Percentiles rank a stretch among this genome's conserved stretches.
These are phyloP conservation scores for Choloepus didactylus DNA, from an alignment of 2,797 vertebrate genomes.

Conservation along the genomic window DNA sequence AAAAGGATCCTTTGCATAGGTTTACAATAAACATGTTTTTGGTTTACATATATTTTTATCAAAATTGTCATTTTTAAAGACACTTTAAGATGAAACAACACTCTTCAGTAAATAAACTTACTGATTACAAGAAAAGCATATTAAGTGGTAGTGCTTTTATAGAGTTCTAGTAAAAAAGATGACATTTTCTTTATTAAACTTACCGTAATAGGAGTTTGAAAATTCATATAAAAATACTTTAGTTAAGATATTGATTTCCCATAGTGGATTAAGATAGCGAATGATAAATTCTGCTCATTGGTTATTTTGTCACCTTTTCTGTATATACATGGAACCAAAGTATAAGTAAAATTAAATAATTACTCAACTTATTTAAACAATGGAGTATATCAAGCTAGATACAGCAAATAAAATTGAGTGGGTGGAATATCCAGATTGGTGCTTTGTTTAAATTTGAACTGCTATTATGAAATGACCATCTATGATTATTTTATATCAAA, in stretches of 20 bases:
- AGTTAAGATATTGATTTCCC: not conserved
- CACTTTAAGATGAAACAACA: not conserved
- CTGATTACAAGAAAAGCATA: not conserved
- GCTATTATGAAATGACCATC: not conserved
- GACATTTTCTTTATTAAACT: not conserved
- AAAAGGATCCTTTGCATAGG: not conserved
- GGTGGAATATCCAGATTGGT: not conserved
- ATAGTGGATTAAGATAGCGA: not conserved
- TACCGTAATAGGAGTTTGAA: not conserved
- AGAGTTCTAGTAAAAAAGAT: not conserved
- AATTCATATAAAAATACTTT: not conserved
- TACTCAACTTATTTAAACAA: not conserved
- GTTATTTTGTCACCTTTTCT: not conserved
- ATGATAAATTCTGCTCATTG: not conserved
- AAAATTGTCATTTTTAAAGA: conserved; percentile 2
- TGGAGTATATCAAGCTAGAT: not conserved
- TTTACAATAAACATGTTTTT: not conserved
- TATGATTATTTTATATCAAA: not conserved
- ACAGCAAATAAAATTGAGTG: not conserved
- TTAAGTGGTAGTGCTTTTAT: not conserved
- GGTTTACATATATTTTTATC: not conserved
- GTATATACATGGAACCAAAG: not conserved
- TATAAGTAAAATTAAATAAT: conserved; percentile 22
- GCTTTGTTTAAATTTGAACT: conserved; percentile 12
- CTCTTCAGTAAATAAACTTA: not conserved